These are phyloP conservation scores for Casuarius casuarius DNA, from an alignment of 2,113 vertebrate species.

Conservation along the genomic window DNA sequence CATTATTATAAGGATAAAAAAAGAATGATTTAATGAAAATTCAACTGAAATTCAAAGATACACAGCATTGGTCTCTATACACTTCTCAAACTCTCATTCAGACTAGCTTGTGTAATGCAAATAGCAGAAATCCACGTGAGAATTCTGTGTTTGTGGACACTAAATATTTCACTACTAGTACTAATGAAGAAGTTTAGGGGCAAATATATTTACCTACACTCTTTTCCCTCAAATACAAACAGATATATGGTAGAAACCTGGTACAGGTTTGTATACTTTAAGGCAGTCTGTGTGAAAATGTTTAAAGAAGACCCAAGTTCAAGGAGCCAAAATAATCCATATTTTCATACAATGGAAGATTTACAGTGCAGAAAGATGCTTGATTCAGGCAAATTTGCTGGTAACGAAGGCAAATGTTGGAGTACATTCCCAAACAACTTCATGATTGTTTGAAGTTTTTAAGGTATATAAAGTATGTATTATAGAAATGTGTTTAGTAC, in stretches of 20 bases:
- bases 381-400: not conserved
- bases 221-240: not conserved
- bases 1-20: not conserved
- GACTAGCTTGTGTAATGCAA: not conserved
- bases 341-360: not conserved
- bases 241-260: not conserved
- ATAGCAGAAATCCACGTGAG: not conserved
- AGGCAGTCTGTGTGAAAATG: not conserved
- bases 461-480: fast-evolving
- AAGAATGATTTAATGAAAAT: not conserved
- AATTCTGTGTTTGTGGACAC: not conserved
- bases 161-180: not conserved
- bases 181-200: not conserved
- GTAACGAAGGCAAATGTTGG: not conserved
- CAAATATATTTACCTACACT: not conserved
- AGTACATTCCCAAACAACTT: not conserved
- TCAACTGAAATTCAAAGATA: not conserved
- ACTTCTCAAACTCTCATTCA: not conserved
- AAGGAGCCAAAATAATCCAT: not conserved
- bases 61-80: not conserved
- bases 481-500: not conserved
- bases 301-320: not conserved
- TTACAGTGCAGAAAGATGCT: not conserved
- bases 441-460: fast-evolving
- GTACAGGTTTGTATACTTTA: not conserved